Evolutionary conservation across 2,113 vertebrate genomes (phyloP).

Genomic region (Coreoperca whiteheadi): DNA sequence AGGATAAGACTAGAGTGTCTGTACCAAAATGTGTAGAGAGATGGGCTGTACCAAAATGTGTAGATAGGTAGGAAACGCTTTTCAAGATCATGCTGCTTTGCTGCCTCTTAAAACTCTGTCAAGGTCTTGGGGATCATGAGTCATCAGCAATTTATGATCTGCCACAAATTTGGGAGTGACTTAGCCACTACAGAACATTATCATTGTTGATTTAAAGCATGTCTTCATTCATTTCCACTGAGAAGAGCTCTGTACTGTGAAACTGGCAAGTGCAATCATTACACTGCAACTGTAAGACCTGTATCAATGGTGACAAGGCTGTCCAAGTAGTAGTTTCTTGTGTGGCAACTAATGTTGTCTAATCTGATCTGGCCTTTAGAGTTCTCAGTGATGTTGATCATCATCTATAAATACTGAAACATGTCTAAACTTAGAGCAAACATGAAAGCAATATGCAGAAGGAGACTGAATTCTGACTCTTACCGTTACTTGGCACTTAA

Average conservation of each 20-base stretch:
- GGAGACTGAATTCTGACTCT: slow-evolving; percentile 8
- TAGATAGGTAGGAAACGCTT: too few relatives aligned
- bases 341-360: not conserved
- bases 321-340: not conserved
- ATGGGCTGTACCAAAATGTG: too few relatives aligned
- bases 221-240: not conserved
- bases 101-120: not conserved
- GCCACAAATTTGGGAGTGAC: not conserved
- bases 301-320: not conserved
- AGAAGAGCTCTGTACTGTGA: not conserved
- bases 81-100: not conserved
- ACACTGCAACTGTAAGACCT: not conserved
- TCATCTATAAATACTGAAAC: not conserved
- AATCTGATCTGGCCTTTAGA: not conserved
- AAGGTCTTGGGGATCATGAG: not conserved
- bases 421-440: not conserved
- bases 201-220: not conserved
- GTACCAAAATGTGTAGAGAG: too few relatives aligned
- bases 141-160: not conserved
- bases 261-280: not conserved
- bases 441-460: not conserved
- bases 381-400: not conserved
- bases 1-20: not conserved
- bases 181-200: not conserved
- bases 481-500: slow-evolving; percentile 99